Conservation (phyloP, 2,888 invertebrate genomes). For the Orgyia antiqua region DNA sequence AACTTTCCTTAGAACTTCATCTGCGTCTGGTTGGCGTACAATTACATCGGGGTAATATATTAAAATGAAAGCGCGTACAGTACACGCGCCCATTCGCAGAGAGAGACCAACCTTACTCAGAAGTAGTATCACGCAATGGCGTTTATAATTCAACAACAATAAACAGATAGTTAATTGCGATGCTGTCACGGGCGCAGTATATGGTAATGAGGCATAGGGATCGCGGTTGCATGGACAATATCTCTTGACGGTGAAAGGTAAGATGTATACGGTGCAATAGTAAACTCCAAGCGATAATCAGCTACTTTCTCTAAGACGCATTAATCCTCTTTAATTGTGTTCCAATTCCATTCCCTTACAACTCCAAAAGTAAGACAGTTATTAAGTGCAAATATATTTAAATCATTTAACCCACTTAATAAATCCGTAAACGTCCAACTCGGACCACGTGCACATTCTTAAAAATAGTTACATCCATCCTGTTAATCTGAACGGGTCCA, state of each 20-base stretch:
- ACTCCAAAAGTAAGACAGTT: no score
- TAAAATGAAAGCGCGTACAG: slow-evolving; percentile 31
- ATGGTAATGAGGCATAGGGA: slow-evolving; percentile 76
- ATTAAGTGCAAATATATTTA: no score
- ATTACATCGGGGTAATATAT: slow-evolving; percentile 29
- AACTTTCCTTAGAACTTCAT: slow-evolving; percentile 25
- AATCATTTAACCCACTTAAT: no score
- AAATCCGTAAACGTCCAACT: no score
- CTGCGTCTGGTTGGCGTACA: slow-evolving; percentile 22
- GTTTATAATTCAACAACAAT: slow-evolving; percentile 77
- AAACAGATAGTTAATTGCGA: slow-evolving; percentile 77
- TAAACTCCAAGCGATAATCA: slow-evolving; percentile 12
- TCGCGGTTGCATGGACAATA: slow-evolving; percentile 74
- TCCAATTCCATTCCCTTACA: background rate
- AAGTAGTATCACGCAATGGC: slow-evolving; percentile 57
- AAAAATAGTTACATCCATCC: no score
- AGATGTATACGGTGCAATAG: slow-evolving; percentile 39
- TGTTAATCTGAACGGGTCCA: no score
- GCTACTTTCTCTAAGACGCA: background rate
- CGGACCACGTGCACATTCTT: no score
- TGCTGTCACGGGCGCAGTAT: slow-evolving; percentile 75
- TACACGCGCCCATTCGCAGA: slow-evolving; percentile 23
- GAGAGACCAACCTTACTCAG: slow-evolving; percentile 26
- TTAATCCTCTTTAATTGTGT: background rate
- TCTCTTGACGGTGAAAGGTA: slow-evolving; percentile 76